Percentiles rank a stretch among this genome's conserved stretches.
These are phyloP conservation scores for Myodes glareolus DNA, from an alignment of 2,113 vertebrate genomes.

Conservation along the genomic window DNA sequence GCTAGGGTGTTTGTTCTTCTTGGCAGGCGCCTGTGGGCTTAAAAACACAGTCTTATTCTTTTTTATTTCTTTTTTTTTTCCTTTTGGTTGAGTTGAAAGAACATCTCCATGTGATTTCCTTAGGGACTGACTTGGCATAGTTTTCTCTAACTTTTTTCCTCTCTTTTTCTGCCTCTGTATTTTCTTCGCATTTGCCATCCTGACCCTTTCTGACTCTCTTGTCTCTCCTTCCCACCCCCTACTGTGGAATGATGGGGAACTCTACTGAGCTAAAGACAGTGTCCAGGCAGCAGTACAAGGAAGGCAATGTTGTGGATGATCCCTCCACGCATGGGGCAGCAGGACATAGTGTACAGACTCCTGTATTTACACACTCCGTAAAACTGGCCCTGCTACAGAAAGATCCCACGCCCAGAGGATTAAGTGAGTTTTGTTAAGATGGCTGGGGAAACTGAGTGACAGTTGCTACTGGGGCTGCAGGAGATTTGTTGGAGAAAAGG, in stretches of 20 bases:
- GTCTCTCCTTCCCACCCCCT: background rate
- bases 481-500: conserved; percentile 18
- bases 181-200: background rate
- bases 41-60: conserved; percentile 67
- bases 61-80: background rate
- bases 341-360: background rate
- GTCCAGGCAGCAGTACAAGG: background rate
- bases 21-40: conserved; percentile 71
- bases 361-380: background rate
- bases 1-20: conserved; percentile 76
- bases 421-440: background rate
- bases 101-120: conserved; percentile 81
- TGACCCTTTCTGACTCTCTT: background rate
- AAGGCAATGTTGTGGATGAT: accelerated
- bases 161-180: conserved; percentile 22
- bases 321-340: accelerated
- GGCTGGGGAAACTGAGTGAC: conserved; percentile 44
- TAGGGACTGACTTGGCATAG: conserved; percentile 62
- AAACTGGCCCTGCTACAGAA: background rate
- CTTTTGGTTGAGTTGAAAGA: conserved; percentile 79
- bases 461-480: background rate
- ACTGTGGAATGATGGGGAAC: background rate
- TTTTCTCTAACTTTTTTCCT: conserved; percentile 52
- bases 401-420: conserved; percentile 34
- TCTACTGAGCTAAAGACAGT: background rate